Percentiles rank a stretch among this genome's conserved stretches.
Evolutionary conservation across 2,797 vertebrate genomes (phyloP).

Genomic region (Malurus leucopterus): DNA sequence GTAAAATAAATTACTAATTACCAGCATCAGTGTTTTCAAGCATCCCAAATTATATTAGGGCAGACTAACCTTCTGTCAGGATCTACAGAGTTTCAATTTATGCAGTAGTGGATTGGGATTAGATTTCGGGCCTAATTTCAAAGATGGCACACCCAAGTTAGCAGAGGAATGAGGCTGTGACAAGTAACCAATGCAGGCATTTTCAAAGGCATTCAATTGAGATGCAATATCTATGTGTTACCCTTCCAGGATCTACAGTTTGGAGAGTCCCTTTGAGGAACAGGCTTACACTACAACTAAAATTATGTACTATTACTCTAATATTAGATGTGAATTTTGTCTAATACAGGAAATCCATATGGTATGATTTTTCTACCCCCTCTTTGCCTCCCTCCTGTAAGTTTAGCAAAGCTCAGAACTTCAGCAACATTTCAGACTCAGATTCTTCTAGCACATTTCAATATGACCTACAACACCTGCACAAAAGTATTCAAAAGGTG

Average conservation of each 20-base stretch:
- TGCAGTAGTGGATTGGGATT: not conserved
- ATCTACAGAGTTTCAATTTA: not conserved
- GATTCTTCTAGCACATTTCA: not conserved
- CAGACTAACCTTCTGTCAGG: not conserved
- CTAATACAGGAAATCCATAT: not conserved
- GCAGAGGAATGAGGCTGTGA: not conserved
- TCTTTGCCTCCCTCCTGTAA: not conserved
- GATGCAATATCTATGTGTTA: not conserved
- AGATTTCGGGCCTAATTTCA: not conserved
- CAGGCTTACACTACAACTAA: not conserved
- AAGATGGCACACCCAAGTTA: not conserved
- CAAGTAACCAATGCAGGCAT: not conserved
- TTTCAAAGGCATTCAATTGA: not conserved
- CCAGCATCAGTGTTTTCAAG: not conserved
- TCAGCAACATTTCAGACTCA: not conserved
- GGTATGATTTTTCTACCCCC: not conserved
- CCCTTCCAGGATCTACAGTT: rapidly evolving
- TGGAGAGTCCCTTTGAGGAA: not conserved
- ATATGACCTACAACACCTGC: not conserved
- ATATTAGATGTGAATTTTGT: not conserved
- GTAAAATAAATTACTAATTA: not conserved
- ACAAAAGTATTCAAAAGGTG: not conserved
- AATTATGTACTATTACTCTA: not conserved
- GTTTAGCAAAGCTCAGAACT: not conserved
- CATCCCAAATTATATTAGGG: not conserved